Conservation (phyloP, 92 coral and sea anemone genomes). For the Meandrina meandrites region DNA sequence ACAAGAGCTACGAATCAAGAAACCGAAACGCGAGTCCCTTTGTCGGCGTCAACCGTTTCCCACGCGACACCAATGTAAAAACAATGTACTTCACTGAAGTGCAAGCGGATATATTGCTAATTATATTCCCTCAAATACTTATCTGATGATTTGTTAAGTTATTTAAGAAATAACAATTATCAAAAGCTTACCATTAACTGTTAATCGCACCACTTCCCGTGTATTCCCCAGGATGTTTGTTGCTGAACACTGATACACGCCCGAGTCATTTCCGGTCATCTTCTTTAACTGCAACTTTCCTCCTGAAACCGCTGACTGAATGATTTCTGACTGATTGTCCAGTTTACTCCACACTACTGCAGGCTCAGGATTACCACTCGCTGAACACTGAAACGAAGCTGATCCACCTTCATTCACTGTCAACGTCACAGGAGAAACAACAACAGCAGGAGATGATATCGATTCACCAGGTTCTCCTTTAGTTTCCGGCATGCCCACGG, state of each 20-base stretch:
- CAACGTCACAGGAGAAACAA: constrained; percentile 39
- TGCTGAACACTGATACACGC: background rate
- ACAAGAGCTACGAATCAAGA: no score
- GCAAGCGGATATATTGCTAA: no score
- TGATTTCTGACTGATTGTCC: background rate
- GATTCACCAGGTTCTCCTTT: constrained; percentile 64
- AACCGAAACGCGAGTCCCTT: no score
- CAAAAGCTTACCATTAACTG: background rate
- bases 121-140: no score
- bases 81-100: no score
- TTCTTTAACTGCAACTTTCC: background rate
- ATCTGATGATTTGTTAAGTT: no score
- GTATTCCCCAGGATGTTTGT: background rate
- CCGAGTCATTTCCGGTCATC: background rate
- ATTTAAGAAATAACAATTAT: background rate
- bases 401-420: constrained; percentile 54
- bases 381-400: constrained; percentile 48
- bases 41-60: no score
- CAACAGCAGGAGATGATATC: constrained; percentile 49
- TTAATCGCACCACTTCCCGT: background rate
- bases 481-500: constrained; percentile 44
- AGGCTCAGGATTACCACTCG: constrained; percentile 52
- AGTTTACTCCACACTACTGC: background rate
- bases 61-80: no score
- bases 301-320: background rate